A percentile compares a stretch with the other conserved stretches of the same genome.
Conservation (phyloP, 2,113 vertebrate genomes). For the Daphoenositta chrysoptera region DNA sequence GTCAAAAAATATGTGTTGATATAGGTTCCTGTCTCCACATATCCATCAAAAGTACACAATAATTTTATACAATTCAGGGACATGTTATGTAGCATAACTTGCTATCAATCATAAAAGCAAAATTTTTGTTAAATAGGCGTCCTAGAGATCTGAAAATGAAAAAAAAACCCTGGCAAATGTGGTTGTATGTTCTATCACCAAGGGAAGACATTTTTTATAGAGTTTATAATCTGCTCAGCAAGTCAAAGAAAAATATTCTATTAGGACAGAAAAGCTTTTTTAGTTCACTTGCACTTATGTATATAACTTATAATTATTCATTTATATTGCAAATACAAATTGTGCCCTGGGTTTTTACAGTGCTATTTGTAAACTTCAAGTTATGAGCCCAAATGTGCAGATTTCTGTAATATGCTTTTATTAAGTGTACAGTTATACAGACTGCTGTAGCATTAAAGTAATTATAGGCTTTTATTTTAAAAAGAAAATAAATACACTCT, state of each 20-base stretch:
- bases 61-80: not conserved
- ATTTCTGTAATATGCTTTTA: not conserved
- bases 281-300: conserved; percentile 13
- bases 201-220: conserved; percentile 27
- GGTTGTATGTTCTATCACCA: conserved; percentile 24
- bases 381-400: not conserved
- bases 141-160: not conserved
- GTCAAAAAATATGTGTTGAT: not conserved
- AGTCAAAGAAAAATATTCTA: conserved; percentile 16
- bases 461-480: not conserved
- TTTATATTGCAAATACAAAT: conserved; percentile 29
- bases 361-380: conserved; percentile 43
- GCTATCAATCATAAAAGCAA: not conserved
- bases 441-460: not conserved
- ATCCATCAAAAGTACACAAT: not conserved
- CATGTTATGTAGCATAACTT: not conserved
- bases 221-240: conserved; percentile 37
- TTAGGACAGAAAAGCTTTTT: conserved; percentile 18
- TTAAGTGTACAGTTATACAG: conserved; percentile 2
- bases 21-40: not conserved
- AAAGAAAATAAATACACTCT: not conserved
- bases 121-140: not conserved
- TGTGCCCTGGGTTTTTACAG: conserved; percentile 6
- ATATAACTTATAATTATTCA: not conserved
- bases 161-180: not conserved